Conservation (phyloP, 2,888 invertebrate species). For the Ophion costatus region DNA sequence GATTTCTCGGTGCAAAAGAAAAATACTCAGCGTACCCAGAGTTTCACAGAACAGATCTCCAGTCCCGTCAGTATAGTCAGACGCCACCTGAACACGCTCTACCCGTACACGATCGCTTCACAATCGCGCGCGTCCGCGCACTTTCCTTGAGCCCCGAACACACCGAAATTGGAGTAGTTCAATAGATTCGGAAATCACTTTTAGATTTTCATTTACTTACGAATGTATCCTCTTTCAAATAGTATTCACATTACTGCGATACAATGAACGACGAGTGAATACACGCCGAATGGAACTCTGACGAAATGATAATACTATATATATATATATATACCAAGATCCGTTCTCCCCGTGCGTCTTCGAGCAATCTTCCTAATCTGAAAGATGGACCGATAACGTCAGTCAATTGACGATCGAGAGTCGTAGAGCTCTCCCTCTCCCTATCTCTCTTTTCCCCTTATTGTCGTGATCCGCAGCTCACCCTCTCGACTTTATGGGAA, state of each 20-base stretch:
- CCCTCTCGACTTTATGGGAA: constrained; percentile 74
- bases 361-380: constrained; percentile 81
- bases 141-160: no score
- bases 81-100: no score
- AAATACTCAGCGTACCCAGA: no score
- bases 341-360: constrained; percentile 42
- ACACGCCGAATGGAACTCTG: background rate
- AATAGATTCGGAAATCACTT: no score
- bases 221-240: no score
- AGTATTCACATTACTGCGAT: background rate
- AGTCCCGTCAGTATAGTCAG: no score
- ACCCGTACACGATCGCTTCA: no score
- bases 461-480: constrained; percentile 18
- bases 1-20: no score
- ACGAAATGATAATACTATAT: constrained; percentile 18
- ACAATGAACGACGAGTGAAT: background rate
- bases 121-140: no score
- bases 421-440: constrained; percentile 65
- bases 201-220: no score
- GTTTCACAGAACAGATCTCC: no score
- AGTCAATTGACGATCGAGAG: constrained; percentile 82
- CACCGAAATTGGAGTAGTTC: no score
- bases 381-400: constrained; percentile 81
- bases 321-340: background rate
- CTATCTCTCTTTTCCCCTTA: constrained; percentile 45